Conservation (phyloP, 2,113 vertebrate genomes). For the Poicephalus meyeri region DNA sequence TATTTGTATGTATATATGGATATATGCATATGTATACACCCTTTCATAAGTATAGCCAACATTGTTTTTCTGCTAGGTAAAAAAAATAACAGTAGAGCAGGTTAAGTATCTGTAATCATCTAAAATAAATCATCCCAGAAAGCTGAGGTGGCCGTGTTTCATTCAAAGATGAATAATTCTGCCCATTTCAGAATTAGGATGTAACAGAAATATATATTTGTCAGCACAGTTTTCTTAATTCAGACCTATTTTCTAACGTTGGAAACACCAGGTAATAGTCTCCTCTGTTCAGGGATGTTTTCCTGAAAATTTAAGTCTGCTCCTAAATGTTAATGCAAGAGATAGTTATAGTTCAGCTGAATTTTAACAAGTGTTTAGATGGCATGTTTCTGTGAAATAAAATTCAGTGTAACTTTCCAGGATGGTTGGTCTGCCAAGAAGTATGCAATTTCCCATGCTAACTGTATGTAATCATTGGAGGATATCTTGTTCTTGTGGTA, state of each 20-base stretch:
- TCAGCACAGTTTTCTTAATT: background rate
- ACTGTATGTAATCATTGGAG: slow-evolving; percentile 20
- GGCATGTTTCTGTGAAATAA: slow-evolving; percentile 40
- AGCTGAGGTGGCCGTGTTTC: slow-evolving; percentile 45
- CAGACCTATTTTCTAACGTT: background rate
- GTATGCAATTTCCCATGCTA: slow-evolving; percentile 63
- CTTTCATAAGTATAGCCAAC: background rate
- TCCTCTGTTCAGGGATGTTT: slow-evolving; percentile 8
- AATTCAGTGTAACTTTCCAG: slow-evolving; percentile 64
- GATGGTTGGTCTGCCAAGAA: slow-evolving; percentile 60
- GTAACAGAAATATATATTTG: slow-evolving; percentile 23
- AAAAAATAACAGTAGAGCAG: background rate
- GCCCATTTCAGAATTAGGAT: slow-evolving; percentile 15
- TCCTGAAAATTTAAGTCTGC: slow-evolving; percentile 37
- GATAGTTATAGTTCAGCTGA: slow-evolving; percentile 61
- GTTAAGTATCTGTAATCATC: background rate
- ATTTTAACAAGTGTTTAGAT: slow-evolving; percentile 72
- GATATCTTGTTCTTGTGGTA: slow-evolving; percentile 25
- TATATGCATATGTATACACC: background rate
- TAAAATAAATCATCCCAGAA: slow-evolving; percentile 27
- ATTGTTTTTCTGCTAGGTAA: background rate
- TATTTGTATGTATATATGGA: background rate
- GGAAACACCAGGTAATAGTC: background rate
- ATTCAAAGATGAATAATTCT: slow-evolving; percentile 44
- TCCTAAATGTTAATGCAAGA: slow-evolving; percentile 64